Evolutionary conservation across 2,113 vertebrate species (phyloP).

Genomic region (Danionella cerebrum): DNA sequence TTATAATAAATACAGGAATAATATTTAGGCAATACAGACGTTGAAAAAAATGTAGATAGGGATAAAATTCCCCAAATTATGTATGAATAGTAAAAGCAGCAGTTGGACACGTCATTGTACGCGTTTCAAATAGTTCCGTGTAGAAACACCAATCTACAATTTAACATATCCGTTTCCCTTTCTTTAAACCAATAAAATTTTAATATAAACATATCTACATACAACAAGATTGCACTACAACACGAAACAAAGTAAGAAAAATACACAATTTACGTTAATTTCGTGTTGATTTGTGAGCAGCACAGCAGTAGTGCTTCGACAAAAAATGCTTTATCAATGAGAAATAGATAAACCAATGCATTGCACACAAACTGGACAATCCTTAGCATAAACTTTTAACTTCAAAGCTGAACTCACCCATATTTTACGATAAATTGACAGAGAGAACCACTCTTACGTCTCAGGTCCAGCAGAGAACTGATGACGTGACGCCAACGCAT

Average conservation of each 20-base stretch:
- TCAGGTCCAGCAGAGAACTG: background rate
- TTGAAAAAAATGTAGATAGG: background rate
- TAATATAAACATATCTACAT: too few relatives aligned
- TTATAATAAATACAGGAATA: background rate
- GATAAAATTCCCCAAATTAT: background rate
- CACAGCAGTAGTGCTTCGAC: too few relatives aligned
- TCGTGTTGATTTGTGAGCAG: too few relatives aligned
- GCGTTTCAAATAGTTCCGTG: constrained; percentile 35
- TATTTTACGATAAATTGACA: background rate
- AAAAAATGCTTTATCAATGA: too few relatives aligned
- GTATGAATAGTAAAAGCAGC: background rate
- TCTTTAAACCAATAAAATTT: too few relatives aligned
- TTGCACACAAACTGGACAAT: too few relatives aligned
- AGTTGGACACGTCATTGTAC: constrained; percentile 67
- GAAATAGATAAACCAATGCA: too few relatives aligned
- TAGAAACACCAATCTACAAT: constrained; percentile 32
- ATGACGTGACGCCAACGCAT: background rate
- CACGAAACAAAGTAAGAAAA: too few relatives aligned
- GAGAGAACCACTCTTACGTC: background rate
- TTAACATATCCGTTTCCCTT: too few relatives aligned
- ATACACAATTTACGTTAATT: too few relatives aligned
- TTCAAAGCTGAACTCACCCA: constrained; percentile 1
- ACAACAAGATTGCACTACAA: too few relatives aligned
- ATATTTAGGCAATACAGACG: background rate
- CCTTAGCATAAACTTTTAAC: too few relatives aligned